A percentile compares a stretch with the other conserved stretches of the same genome.
Evolutionary conservation across 2,888 invertebrate species (phyloP).

Genomic region (Hololepta plana): DNA sequence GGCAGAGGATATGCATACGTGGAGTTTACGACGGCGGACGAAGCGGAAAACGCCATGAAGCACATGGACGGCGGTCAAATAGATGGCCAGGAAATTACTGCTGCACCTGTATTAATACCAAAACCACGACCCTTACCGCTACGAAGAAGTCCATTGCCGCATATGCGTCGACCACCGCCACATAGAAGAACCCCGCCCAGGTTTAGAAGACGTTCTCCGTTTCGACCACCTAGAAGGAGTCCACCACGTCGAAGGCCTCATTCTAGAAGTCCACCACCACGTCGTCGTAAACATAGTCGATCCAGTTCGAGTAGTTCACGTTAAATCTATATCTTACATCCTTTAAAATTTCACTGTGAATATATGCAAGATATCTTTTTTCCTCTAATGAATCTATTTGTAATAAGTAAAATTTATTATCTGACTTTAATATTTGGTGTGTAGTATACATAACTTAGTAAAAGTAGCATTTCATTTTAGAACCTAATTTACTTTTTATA

Average conservation of each 20-base stretch:
- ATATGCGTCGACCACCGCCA: slow-evolving; percentile 34
- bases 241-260: slow-evolving; percentile 23
- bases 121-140: slow-evolving; percentile 38
- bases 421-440: no score
- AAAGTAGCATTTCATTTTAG: no score
- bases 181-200: slow-evolving; percentile 29
- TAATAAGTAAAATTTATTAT: no score
- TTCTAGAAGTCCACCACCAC: no score
- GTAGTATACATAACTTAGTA: no score
- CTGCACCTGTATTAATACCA: slow-evolving; percentile 78
- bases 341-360: no score
- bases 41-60: slow-evolving; percentile 97
- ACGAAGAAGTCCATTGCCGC: slow-evolving; percentile 37
- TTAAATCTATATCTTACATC: no score
- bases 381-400: slow-evolving; percentile 2
- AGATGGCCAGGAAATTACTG: slow-evolving; percentile 84
- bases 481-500: no score
- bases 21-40: slow-evolving; percentile 83
- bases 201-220: slow-evolving; percentile 25
- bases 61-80: slow-evolving; percentile 99
- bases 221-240: slow-evolving; percentile 26
- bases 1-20: slow-evolving; percentile 92
- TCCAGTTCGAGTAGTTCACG: no score
- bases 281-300: no score
- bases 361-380: slow-evolving; percentile 1